Evolutionary conservation across 2,888 invertebrate genomes (phyloP).

Genomic region (Clivina fossor): DNA sequence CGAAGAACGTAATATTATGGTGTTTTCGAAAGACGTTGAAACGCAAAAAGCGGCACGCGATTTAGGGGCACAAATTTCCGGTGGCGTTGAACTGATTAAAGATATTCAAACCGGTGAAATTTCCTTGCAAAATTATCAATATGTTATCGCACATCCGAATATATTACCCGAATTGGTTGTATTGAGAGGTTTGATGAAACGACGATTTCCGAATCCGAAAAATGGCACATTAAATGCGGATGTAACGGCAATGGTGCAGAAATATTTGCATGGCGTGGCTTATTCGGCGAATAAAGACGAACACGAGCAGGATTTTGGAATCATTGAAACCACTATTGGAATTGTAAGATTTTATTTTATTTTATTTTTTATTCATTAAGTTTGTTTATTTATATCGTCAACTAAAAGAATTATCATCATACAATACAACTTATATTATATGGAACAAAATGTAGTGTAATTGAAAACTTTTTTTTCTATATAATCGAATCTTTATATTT

Average conservation of each 20-base stretch:
- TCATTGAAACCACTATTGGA: conserved; percentile 68
- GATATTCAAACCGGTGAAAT: conserved; percentile 75
- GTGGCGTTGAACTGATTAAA: conserved; percentile 74
- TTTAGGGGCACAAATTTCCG: conserved; percentile 73
- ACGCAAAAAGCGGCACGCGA: conserved; percentile 61
- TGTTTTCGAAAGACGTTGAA: conserved; percentile 71
- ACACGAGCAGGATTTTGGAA: conserved; percentile 70
- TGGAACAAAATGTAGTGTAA: too few relatives aligned
- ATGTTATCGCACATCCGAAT: conserved; percentile 75
- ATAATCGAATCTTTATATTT: conserved; percentile 4
- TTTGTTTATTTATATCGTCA: too few relatives aligned
- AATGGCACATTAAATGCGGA: conserved; percentile 69
- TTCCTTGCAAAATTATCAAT: conserved; percentile 69
- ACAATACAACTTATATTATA: too few relatives aligned
- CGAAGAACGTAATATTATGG: conserved; percentile 69
- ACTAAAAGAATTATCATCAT: too few relatives aligned
- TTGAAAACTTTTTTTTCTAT: conserved; percentile 32
- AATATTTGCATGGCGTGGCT: conserved; percentile 69
- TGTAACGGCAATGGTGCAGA: conserved; percentile 62
- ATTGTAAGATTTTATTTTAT: conserved; percentile 56
- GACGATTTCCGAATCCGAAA: conserved; percentile 70
- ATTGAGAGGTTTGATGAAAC: conserved; percentile 76
- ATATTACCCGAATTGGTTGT: conserved; percentile 75
- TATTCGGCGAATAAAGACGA: conserved; percentile 69
- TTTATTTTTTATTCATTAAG: too few relatives aligned